Conservation (phyloP, 2,797 vertebrate genomes). For the Dipus sagitta region DNA sequence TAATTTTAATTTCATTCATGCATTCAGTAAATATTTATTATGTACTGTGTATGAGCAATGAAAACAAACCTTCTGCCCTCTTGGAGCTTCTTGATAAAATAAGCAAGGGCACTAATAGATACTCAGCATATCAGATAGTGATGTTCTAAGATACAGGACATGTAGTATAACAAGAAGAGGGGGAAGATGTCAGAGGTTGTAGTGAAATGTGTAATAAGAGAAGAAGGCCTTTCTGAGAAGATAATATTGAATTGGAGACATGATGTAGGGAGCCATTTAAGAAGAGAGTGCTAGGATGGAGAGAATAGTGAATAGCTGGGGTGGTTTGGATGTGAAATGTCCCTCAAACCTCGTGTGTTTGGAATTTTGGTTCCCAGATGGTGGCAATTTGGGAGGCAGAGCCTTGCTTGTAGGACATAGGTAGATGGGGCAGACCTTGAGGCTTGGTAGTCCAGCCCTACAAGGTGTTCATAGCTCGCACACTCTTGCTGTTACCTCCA, state of each 20-base stretch:
- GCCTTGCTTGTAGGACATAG: too few relatives aligned
- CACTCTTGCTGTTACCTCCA: too few relatives aligned
- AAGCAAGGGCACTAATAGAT: background rate
- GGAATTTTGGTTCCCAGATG: too few relatives aligned
- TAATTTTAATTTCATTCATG: slow-evolving; percentile 18
- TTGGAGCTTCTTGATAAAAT: background rate
- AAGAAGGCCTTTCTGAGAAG: background rate
- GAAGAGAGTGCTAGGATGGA: background rate
- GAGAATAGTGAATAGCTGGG: background rate
- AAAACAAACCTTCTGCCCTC: background rate
- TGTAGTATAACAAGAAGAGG: background rate
- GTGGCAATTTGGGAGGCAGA: too few relatives aligned
- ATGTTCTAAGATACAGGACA: background rate
- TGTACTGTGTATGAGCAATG: background rate
- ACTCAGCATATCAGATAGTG: background rate
- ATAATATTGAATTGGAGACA: background rate
- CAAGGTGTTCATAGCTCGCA: too few relatives aligned
- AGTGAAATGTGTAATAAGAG: background rate
- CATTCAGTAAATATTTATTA: background rate
- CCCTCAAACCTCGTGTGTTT: too few relatives aligned
- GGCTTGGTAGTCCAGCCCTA: too few relatives aligned
- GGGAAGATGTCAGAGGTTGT: background rate
- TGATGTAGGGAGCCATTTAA: background rate
- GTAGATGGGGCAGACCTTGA: too few relatives aligned
- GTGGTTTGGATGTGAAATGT: too few relatives aligned